Percentiles rank a stretch among this genome's conserved stretches.
phyloP scores from a whole-genome alignment of 2,888 invertebrate genomes.

The Drosophila stalkeri region DNA sequence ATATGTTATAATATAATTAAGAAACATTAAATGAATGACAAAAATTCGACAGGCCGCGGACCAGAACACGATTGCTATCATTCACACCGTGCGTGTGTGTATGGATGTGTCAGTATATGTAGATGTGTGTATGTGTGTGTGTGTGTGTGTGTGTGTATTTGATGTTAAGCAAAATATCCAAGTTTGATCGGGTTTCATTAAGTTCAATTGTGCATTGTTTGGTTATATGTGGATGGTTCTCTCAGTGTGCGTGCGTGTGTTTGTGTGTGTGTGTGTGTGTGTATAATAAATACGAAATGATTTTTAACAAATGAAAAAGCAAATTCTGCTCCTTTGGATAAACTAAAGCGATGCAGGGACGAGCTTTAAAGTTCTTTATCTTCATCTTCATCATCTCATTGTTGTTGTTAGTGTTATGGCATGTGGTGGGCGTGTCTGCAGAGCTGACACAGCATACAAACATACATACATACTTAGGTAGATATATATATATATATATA shows the following conservation, averaged over 20 bases:
- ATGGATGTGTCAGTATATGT: neutral
- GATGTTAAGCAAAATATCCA: slow-evolving; percentile 28
- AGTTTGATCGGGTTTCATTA: slow-evolving; percentile 41
- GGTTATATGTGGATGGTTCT: neutral
- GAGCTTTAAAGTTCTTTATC: slow-evolving; percentile 22
- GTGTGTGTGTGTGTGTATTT: slow-evolving; percentile 13
- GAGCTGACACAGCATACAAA: slow-evolving; percentile 12
- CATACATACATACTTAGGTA: neutral
- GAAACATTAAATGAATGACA: slow-evolving; percentile 41
- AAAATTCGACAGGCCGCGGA: slow-evolving; percentile 50
- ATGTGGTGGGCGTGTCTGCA: slow-evolving; percentile 23
- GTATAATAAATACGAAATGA: slow-evolving; percentile 52
- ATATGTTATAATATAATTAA: slow-evolving; percentile 21
- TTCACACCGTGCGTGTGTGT: slow-evolving; percentile 46
- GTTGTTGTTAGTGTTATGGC: slow-evolving; percentile 36
- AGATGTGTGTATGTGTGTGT: neutral
- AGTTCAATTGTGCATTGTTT: slow-evolving; percentile 20
- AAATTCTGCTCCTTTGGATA: slow-evolving; percentile 34
- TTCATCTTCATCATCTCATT: slow-evolving; percentile 11
- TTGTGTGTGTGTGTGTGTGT: slow-evolving; percentile 18
- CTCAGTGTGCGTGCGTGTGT: neutral
- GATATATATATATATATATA: slow-evolving; percentile 20
- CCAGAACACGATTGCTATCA: slow-evolving; percentile 51
- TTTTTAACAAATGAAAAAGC: slow-evolving; percentile 59
- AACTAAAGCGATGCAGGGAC: slow-evolving; percentile 33